phyloP scores from a whole-genome alignment of 2,888 invertebrate genomes.

The Marasmarcha lunaedactyla region DNA sequence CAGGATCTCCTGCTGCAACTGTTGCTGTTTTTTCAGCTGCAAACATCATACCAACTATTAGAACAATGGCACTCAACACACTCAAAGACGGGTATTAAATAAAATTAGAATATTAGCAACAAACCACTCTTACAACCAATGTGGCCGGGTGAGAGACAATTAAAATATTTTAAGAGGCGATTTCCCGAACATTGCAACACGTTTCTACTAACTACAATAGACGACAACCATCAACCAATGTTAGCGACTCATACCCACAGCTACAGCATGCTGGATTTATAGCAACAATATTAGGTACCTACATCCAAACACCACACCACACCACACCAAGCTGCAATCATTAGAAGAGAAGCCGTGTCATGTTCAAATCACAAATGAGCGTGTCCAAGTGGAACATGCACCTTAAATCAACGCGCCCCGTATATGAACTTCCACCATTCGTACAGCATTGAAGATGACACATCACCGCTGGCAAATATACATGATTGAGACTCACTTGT shows the following conservation, averaged over 20 bases:
- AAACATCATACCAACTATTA: slow-evolving; percentile 27
- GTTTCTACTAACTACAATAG: no score
- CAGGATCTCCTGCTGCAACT: slow-evolving; percentile 91
- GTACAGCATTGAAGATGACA: slow-evolving; percentile 28
- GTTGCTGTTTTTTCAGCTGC: slow-evolving; percentile 94
- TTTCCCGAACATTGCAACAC: no score
- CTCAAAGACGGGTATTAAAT: background rate
- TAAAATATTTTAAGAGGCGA: no score
- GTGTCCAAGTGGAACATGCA: slow-evolving; percentile 6
- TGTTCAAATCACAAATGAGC: slow-evolving; percentile 20
- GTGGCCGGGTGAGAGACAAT: no score
- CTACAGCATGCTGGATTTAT: no score
- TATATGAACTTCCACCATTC: background rate
- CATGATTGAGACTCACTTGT: slow-evolving; percentile 54
- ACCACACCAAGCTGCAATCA: slow-evolving; percentile 6
- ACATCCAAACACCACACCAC: background rate
- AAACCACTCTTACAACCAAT: no score
- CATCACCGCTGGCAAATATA: slow-evolving; percentile 18
- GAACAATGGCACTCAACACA: background rate
- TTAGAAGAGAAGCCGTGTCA: slow-evolving; percentile 20
- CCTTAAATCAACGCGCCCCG: slow-evolving; percentile 12
- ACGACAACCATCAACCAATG: no score
- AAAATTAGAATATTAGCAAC: no score
- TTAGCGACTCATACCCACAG: no score
- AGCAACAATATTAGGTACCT: no score